A percentile compares a stretch with the other conserved stretches of the same genome.
These are phyloP conservation scores for Spea hammondii DNA, from an alignment of 2,797 vertebrate species.

Conservation along the genomic window DNA sequence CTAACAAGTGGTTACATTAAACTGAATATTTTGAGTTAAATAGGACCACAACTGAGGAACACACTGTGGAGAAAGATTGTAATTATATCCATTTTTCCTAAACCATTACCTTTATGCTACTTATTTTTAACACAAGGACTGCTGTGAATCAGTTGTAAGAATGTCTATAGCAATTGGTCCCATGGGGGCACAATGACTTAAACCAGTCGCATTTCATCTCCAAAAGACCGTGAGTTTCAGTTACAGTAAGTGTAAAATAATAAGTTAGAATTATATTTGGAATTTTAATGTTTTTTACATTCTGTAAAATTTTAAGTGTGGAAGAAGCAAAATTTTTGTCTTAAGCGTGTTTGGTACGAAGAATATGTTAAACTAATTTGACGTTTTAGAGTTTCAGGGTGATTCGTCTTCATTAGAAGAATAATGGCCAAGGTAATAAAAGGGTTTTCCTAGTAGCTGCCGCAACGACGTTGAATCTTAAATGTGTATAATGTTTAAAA, in stretches of 20 bases:
- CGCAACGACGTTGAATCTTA: conserved; percentile 12
- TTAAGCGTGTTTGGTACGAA: neutral
- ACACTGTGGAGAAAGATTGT: too few species aligned
- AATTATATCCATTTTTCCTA: too few species aligned
- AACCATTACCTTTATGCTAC: too few species aligned
- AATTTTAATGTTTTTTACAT: neutral
- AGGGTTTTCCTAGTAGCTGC: conserved; percentile 30
- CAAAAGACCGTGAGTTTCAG: neutral
- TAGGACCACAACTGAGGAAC: too few species aligned
- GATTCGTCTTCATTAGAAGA: conserved; percentile 37
- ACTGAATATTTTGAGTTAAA: too few species aligned
- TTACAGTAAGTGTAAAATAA: neutral
- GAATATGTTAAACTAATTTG: conserved; percentile 28
- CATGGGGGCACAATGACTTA: too few species aligned
- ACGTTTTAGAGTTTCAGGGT: conserved; percentile 13
- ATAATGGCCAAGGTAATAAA: conserved; percentile 27
- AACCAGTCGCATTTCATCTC: neutral
- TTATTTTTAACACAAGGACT: too few species aligned
- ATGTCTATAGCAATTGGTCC: too few species aligned
- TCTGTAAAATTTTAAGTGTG: neutral
- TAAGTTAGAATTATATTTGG: neutral
- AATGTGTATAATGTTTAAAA: conserved; percentile 1
- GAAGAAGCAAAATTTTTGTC: neutral
- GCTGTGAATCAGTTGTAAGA: too few species aligned
- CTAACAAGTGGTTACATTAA: too few species aligned